Percentiles rank a stretch among this genome's conserved stretches.
phyloP scores from a whole-genome alignment of 2,797 vertebrate species.

The Hemibagrus guttatus region DNA sequence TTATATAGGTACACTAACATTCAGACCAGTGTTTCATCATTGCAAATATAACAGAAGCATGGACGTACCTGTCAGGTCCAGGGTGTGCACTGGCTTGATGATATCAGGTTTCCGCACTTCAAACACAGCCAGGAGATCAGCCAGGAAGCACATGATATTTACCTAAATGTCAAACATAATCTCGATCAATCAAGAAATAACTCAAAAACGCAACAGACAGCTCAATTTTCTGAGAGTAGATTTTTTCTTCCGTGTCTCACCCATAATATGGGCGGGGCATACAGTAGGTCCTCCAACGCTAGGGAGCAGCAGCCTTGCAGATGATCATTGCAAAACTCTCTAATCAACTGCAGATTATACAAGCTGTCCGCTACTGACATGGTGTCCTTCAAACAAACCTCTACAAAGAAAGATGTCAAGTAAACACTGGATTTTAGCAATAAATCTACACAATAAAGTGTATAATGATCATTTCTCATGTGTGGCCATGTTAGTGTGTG shows the following conservation, averaged over 20 bases:
- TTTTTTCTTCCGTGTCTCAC: conserved; percentile 60
- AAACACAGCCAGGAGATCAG: conserved; percentile 85
- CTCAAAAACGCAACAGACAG: not conserved
- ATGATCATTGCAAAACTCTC: conserved; percentile 78
- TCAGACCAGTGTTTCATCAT: not conserved
- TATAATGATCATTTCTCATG: not conserved
- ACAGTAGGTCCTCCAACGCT: conserved; percentile 85
- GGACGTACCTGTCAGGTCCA: conserved; percentile 74
- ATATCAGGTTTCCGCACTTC: conserved; percentile 87
- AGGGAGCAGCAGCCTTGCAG: conserved; percentile 83
- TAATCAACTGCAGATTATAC: conserved; percentile 88
- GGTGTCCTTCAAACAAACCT: conserved; percentile 91
- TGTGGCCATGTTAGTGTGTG: too few species aligned
- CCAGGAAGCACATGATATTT: conserved; percentile 85
- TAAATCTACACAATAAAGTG: not conserved
- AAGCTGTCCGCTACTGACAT: conserved; percentile 91
- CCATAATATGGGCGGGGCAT: conserved; percentile 79
- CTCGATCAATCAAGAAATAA: not conserved
- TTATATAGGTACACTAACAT: not conserved
- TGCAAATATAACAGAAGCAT: not conserved
- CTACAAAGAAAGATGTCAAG: conserved; percentile 61
- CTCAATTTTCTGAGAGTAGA: not conserved
- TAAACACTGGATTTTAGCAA: not conserved
- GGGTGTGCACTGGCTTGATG: conserved; percentile 75
- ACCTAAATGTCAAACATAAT: conserved; percentile 66